Evolutionary conservation across 2,113 vertebrate species (phyloP), one percentile per base, ranked within the genome.

Genomic region (Xenus cinereus): DNA sequence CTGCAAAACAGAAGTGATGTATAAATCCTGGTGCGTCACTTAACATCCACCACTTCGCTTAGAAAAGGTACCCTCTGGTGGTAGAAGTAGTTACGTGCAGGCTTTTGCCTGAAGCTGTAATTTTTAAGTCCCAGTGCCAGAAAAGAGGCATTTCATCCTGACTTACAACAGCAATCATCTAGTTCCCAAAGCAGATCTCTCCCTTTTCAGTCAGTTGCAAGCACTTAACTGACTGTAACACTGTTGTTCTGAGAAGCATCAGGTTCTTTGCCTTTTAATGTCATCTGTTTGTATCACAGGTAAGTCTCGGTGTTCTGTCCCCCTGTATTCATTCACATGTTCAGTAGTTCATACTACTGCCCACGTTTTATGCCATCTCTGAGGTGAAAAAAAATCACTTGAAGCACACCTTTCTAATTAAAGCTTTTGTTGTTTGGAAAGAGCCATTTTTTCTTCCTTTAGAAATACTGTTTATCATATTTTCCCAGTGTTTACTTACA

Each of bases 401-500:
- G 9, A 79, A 90, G 43, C 21, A 72, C 19, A 64, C 4, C 4
- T 7, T 87, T 78, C 46, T 82, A 64, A 43, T 56, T 41, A 63
- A 89, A 63, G 8, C 9, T 90, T 73, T 45, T 62, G 18, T 27
- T 68, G 26, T 83, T 72, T 30, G 30, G 21, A n/a, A 83, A 64
- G 89, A 68, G 2, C 7, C 28, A 7, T 0, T 20, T 32, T n/a
- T 59, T 56, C n/a, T 41, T 66, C 23, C 15, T 51, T 92, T 64
- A 8, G 1, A 60, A 17, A 77, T n/a, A 50, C 0, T 45, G 12
- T 66, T 80, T 39, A 39, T 39, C 12, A 3, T 22, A 23, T 7
- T 67, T 85, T 82, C 50, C 35, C 43, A 71, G 11, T 12, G 20
- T 80, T 97, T 95, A 98, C 99, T 98, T 98, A 99, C 99, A 97